Evolutionary conservation across 2,888 invertebrate genomes (phyloP), one percentile per base, ranked within the genome.

Genomic region (Cheilosia impressa): DNA sequence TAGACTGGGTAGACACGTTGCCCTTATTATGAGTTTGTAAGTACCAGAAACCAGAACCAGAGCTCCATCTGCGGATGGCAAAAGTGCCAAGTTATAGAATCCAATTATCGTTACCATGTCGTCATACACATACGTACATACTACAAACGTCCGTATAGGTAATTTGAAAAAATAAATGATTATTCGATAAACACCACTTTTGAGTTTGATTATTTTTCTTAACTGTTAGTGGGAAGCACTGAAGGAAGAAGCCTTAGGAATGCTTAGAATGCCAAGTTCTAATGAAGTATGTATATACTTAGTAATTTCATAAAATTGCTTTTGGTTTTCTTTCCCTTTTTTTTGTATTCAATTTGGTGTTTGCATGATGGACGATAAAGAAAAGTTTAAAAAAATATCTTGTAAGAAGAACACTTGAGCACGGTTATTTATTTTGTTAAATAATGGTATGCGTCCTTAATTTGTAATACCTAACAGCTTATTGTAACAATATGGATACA

Each of bases 91-190:
- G 73, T 79, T 69, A 63, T 65, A 71, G 69, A 84, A 80, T 76
- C 80, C 79, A 84, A 84, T 84, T 84, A 83, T 62, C 41, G 66
- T 53, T 47, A 10, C 45, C 47, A 43, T 45, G 52, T 60, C 72
- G 72, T 65, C 27, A 5, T 27, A 27, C 43, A 62, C 34, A 47
- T 2, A n/a, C 0, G 34, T 62, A 7, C 41, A 41, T 45, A 53
- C 66, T 19, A 68, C 68, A 45, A 72, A 45, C 58, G 58, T 57
- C 73, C 72, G 53, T 75, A 69, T 58, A 66, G 69, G 58, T 65
- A 65, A 79, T 38, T 79, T 69, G 62, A 22, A 71, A 84, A 84
- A 84, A 84, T 69, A 79, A 84, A 78, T 69, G 57, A 83, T 72
- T 73, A 62, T 72, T 62, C 53, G 34, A 41, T 55, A 75, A 73